Evolutionary conservation across 2,113 vertebrate species (phyloP).

Genomic region (Genyomyrus donnyi): DNA sequence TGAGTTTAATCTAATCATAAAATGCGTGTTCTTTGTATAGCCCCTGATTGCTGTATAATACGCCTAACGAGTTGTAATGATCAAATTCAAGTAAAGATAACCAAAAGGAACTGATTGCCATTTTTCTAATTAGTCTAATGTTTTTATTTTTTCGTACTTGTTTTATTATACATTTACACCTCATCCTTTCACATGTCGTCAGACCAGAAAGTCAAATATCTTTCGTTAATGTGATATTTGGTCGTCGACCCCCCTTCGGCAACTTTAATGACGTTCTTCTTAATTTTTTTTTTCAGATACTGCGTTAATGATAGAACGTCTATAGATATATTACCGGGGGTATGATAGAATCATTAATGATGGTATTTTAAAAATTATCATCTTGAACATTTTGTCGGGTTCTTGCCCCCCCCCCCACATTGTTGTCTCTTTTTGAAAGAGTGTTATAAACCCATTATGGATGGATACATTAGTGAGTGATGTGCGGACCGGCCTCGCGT

Average conservation of each 20-base stretch:
- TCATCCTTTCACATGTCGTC: conserved; percentile 39
- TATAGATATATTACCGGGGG: conserved; percentile 55
- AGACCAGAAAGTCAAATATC: conserved; percentile 38
- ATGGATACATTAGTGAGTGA: conserved; percentile 77
- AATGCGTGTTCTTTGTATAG: conserved; percentile 43
- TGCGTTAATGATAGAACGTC: conserved; percentile 60
- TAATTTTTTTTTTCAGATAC: conserved; percentile 44
- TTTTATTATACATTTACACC: conserved; percentile 29
- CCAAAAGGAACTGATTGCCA: conserved; percentile 42
- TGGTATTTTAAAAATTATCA: conserved; percentile 64
- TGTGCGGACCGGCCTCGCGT: conserved; percentile 55
- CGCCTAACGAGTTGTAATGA: conserved; percentile 41
- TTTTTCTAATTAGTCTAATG: conserved; percentile 51
- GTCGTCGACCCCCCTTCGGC: conserved; percentile 21
- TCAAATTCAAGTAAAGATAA: conserved; percentile 51
- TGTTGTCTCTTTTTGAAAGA: conserved; percentile 62
- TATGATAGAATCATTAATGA: conserved; percentile 60
- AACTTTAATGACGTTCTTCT: conserved; percentile 38
- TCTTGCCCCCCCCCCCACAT: conserved; percentile 48
- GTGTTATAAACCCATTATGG: conserved; percentile 70
- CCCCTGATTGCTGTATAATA: conserved; percentile 57
- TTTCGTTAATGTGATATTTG: conserved; percentile 42
- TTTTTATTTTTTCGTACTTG: conserved; percentile 44
- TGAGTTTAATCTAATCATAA: conserved; percentile 18
- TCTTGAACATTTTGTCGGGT: conserved; percentile 54